These are phyloP conservation scores for Agriopis leucophaearia DNA, from an alignment of 2,888 invertebrate genomes.

Conservation along the genomic window DNA sequence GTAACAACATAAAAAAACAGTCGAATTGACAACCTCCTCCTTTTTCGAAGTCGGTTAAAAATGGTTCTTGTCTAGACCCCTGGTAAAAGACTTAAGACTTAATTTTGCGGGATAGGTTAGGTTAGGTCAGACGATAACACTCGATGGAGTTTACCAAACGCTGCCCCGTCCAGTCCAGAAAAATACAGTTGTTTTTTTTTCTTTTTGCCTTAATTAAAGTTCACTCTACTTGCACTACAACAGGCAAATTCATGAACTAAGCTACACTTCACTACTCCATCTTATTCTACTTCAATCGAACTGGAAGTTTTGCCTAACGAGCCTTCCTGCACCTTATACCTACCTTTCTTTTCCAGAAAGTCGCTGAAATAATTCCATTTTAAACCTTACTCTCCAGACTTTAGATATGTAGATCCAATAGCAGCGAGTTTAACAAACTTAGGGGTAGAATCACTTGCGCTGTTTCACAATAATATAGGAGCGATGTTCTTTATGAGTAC, in stretches of 20 bases:
- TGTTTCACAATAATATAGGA: slow-evolving; percentile 37
- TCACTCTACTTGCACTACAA: background rate
- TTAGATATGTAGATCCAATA: slow-evolving; percentile 6
- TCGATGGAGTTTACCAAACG: too few species aligned
- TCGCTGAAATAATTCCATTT: slow-evolving; percentile 15
- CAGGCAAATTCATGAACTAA: slow-evolving; percentile 1
- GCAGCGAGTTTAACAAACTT: slow-evolving; percentile 21
- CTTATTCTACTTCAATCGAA: slow-evolving; percentile 14
- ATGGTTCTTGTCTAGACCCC: too few species aligned
- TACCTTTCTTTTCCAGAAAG: slow-evolving; percentile 9
- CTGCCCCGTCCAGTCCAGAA: too few species aligned
- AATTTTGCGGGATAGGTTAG: too few species aligned
- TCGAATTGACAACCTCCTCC: too few species aligned
- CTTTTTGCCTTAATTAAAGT: too few species aligned
- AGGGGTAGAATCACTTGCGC: slow-evolving; percentile 33
- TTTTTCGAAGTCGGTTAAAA: too few species aligned
- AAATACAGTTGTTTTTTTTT: too few species aligned
- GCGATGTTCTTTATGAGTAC: slow-evolving; percentile 34
- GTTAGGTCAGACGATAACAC: too few species aligned
- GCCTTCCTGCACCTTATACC: slow-evolving; percentile 25
- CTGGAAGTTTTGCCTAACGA: slow-evolving; percentile 33
- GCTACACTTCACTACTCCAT: background rate
- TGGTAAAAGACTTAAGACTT: too few species aligned
- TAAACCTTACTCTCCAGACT: background rate
- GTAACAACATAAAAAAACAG: too few species aligned